Base-by-base conservation (phyloP, 2,888 invertebrate genomes). In the Erpobdella octoculata region DNA sequence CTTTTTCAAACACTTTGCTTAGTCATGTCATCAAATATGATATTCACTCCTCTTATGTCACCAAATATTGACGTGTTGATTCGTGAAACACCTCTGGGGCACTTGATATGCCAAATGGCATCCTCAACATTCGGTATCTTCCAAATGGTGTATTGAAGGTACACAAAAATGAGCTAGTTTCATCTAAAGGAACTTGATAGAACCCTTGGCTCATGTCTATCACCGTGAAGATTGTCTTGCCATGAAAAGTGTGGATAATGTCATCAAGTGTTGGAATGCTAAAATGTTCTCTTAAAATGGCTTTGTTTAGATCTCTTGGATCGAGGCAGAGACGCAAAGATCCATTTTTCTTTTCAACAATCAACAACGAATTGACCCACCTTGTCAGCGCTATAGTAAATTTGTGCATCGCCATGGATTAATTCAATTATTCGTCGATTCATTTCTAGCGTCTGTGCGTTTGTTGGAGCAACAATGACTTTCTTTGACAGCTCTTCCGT, bases 111-210 rank as follows among this genome's bases (percentile, higher is more conserved):
- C 76, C 76, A 61, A 75, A 76, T 4, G 76, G 74, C 70, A 75
- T 59, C 6, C 76, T 28, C 18, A 59, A n/a, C 36, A 74, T 75
- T 9, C 72, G 33, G 18, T 73, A 72, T 9, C 74, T 18, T 9
- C 74, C 72, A 64, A 67, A 73, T 1, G 76, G 75, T 15, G 53
- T 53, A 64, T 76, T 72, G 59, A 76, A 77, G 12, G 75, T 77
- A 64, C 73, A 71, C 18, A 76, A 62, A 28, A 71, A 70, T 12
- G 74, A 73, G 21, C 74, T 73, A 36, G 74, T 70, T 15, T 74
- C 71, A 41, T 65, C 68, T 0, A 78, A 48, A 21, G 69, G 71
- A 5, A 75, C 66, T 12, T 75, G 59, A 74, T 76, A 78, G 41
- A 75, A 78, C 0, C 77, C 77, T 66, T 74, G 61, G 21, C 71